These are phyloP conservation scores for Gymnoscopelus microlampas DNA, from an alignment of 2,797 vertebrate genomes.

Conservation along the genomic window DNA sequence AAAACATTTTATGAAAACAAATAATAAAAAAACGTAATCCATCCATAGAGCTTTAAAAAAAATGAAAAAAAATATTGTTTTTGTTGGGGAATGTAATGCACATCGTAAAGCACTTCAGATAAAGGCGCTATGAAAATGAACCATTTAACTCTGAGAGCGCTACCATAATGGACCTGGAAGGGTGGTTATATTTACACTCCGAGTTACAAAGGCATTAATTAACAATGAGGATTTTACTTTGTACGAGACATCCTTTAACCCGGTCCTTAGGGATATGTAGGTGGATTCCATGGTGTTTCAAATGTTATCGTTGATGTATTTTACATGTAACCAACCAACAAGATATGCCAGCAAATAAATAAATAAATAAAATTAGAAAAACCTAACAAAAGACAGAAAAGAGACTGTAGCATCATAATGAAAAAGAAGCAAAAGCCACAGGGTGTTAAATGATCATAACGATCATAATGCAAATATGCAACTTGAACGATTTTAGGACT, in stretches of 20 bases:
- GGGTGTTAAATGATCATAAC: constrained; percentile 4
- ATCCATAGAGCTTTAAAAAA: no score
- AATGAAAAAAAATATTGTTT: no score
- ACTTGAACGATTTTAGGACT: neutral
- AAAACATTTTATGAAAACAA: no score
- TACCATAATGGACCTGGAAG: neutral
- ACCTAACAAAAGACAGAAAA: constrained; percentile 37
- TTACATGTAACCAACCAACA: constrained; percentile 39
- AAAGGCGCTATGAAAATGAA: no score
- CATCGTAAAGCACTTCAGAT: no score
- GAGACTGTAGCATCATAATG: constrained; percentile 1
- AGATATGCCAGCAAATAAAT: constrained; percentile 71
- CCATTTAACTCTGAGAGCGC: no score
- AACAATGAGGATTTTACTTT: neutral
- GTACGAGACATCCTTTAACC: neutral
- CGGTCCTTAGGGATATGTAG: neutral
- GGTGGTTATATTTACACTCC: neutral
- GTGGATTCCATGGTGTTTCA: neutral
- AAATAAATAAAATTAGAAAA: constrained; percentile 69
- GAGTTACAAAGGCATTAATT: neutral
- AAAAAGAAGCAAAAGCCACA: constrained; percentile 15
- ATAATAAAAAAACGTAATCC: no score
- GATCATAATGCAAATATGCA: neutral
- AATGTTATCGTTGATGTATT: neutral
- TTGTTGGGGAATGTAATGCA: no score